Conservation (phyloP, 2,888 invertebrate genomes). For the Drosophila ustulata region DNA sequence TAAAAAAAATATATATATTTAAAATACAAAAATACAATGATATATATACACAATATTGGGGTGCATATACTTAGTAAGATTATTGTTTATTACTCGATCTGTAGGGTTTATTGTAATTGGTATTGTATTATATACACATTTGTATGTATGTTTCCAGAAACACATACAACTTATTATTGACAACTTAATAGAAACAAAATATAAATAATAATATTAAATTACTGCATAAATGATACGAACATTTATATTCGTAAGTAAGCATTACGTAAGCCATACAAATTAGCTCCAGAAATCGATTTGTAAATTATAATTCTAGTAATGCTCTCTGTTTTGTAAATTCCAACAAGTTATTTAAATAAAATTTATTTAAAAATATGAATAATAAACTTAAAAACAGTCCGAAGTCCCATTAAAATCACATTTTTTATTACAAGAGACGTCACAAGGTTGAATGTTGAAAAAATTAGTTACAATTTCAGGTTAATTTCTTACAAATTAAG, state of each 20-base stretch:
- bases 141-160: conserved; percentile 60
- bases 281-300: conserved; percentile 70
- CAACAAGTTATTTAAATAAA: conserved; percentile 79
- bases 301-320: conserved; percentile 71
- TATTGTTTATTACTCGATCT: conserved; percentile 76
- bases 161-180: conserved; percentile 38
- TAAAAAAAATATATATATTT: not conserved
- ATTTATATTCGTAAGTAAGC: conserved; percentile 53
- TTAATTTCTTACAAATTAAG: too few species aligned
- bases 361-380: conserved; percentile 73
- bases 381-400: conserved; percentile 3
- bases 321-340: conserved; percentile 79
- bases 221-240: conserved; percentile 42
- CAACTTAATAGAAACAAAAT: conserved; percentile 20
- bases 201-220: conserved; percentile 11
- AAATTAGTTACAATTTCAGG: not conserved
- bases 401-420: not conserved
- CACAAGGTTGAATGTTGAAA: not conserved
- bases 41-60: conserved; percentile 44
- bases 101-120: conserved; percentile 66
- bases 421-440: not conserved
- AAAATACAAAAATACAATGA: conserved; percentile 6
- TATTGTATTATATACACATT: conserved; percentile 46
- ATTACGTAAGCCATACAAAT: conserved; percentile 60
- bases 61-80: conserved; percentile 63